Evolutionary conservation across 2,113 vertebrate species (phyloP).

Genomic region (Riparia riparia): DNA sequence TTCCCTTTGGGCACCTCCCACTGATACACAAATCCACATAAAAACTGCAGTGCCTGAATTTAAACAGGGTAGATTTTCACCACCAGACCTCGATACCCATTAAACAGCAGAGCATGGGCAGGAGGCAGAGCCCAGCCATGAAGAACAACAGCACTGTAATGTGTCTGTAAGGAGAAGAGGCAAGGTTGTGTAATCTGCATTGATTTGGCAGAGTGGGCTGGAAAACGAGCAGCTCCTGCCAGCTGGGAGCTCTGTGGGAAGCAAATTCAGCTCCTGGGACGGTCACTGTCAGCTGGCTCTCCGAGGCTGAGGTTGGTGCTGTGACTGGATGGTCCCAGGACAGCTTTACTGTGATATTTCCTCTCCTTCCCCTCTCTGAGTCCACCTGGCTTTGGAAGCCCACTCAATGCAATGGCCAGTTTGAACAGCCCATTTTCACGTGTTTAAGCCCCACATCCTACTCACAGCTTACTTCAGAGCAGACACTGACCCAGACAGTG

Average conservation of each 20-base stretch:
- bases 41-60: neutral
- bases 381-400: neutral
- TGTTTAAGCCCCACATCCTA: neutral
- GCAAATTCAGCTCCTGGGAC: slow-evolving; percentile 31
- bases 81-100: neutral
- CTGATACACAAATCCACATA: neutral
- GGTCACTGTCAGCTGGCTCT: neutral
- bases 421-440: neutral
- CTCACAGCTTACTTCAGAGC: neutral
- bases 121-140: slow-evolving; percentile 22
- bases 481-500: neutral
- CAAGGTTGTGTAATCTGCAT: slow-evolving; percentile 60
- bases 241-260: slow-evolving; percentile 48
- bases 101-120: neutral
- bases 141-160: slow-evolving; percentile 38
- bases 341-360: neutral
- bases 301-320: neutral
- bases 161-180: slow-evolving; percentile 26
- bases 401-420: neutral
- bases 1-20: neutral
- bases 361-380: neutral
- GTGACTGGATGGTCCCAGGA: neutral
- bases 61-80: neutral
- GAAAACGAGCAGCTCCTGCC: slow-evolving; percentile 52
- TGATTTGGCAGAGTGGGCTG: slow-evolving; percentile 58